Evolutionary conservation across 1,140 invertebrate species (phyloP).

Genomic region (Pectinophora gossypiella): DNA sequence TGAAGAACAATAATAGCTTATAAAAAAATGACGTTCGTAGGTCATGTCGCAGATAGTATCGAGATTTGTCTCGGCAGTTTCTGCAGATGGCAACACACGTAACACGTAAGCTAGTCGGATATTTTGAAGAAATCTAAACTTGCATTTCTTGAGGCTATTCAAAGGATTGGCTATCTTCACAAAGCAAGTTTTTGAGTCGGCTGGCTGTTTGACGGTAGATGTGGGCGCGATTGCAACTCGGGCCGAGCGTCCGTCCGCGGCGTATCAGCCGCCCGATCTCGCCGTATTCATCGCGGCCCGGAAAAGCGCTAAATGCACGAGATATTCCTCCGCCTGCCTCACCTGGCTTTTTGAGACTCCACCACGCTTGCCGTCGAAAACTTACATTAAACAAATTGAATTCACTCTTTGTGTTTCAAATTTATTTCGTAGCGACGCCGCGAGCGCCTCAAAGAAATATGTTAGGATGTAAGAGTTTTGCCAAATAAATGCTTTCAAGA

Average conservation of each 20-base stretch:
- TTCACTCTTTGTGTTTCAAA: conserved; percentile 26
- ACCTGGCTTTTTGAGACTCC: conserved; percentile 53
- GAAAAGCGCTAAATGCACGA: conserved; percentile 59
- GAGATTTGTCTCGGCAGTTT: too few relatives aligned
- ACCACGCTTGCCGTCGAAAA: conserved; percentile 44
- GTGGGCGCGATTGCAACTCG: conserved; percentile 28
- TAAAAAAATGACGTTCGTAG: too few relatives aligned
- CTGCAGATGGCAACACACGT: too few relatives aligned
- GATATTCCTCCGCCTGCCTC: conserved; percentile 48
- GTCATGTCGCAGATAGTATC: too few relatives aligned
- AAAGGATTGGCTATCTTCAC: background rate
- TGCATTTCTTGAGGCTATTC: background rate
- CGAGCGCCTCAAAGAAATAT: background rate
- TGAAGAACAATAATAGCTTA: too few relatives aligned
- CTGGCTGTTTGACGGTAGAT: conserved; percentile 19
- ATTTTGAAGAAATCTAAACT: background rate
- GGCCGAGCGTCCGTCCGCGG: conserved; percentile 25
- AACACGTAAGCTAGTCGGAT: too few relatives aligned
- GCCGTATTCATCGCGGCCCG: conserved; percentile 52
- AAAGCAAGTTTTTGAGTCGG: background rate
- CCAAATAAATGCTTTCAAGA: too few relatives aligned
- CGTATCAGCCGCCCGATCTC: conserved; percentile 58
- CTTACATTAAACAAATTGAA: conserved; percentile 66
- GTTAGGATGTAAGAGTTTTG: background rate
- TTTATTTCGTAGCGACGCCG: conserved; percentile 22